Conservation (phyloP, 2,888 invertebrate species). For the Stenoptilia bipunctidactyla region DNA sequence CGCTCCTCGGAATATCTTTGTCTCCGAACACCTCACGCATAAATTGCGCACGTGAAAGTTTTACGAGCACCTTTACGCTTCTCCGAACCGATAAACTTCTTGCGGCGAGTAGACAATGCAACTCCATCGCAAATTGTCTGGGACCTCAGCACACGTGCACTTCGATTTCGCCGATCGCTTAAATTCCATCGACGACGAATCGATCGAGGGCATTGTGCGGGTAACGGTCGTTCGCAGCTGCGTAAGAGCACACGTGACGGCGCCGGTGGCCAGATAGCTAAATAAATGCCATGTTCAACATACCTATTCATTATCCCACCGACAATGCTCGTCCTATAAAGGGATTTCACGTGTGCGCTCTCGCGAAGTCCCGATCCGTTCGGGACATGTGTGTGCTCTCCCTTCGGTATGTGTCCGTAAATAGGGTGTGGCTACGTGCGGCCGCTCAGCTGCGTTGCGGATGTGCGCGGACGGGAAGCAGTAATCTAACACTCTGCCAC, state of each 20-base stretch:
- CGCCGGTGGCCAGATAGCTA: conserved; percentile 67
- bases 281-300: conserved; percentile 60
- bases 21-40: conserved; percentile 53
- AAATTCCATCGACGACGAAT: conserved; percentile 59
- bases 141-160: conserved; percentile 51
- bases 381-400: conserved; percentile 66
- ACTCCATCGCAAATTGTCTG: conserved; percentile 48
- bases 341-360: conserved; percentile 68
- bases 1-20: conserved; percentile 59
- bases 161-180: conserved; percentile 60
- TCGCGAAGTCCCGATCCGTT: conserved; percentile 66
- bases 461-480: conserved; percentile 64
- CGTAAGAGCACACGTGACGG: conserved; percentile 63
- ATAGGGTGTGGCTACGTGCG: conserved; percentile 71
- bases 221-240: conserved; percentile 70
- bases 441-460: conserved; percentile 66
- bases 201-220: conserved; percentile 70
- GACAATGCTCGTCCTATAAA: conserved; percentile 67
- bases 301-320: conserved; percentile 65
- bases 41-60: conserved; percentile 68
- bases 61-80: conserved; percentile 64
- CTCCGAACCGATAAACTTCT: conserved; percentile 55
- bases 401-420: conserved; percentile 66
- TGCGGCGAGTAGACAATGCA: conserved; percentile 50
- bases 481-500: conserved; percentile 62